Percentiles rank a stretch among this genome's conserved stretches.
These are phyloP conservation scores for Temnothorax longispinosus DNA, from an alignment of 1,140 invertebrate genomes.

Conservation along the genomic window DNA sequence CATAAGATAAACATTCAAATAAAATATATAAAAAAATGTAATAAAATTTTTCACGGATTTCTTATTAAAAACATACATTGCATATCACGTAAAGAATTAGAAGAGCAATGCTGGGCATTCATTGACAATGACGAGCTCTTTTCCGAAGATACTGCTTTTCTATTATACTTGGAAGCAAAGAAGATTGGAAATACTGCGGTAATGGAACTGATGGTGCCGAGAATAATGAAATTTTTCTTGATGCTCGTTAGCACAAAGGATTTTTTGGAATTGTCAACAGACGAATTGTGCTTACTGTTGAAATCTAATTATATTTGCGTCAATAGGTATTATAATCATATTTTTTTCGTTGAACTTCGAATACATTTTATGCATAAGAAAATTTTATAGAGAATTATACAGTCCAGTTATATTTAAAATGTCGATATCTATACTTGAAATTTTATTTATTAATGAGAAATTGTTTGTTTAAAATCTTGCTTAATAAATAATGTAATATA, in stretches of 20 bases:
- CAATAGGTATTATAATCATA: slow-evolving; percentile 88
- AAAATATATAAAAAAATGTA: neutral
- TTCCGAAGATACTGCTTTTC: slow-evolving; percentile 90
- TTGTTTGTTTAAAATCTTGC: neutral
- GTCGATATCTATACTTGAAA: neutral
- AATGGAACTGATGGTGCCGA: slow-evolving; percentile 90
- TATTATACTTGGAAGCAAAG: slow-evolving; percentile 88
- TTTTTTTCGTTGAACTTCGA: neutral
- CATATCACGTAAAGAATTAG: slow-evolving; percentile 86
- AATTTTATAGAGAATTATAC: slow-evolving; percentile 1
- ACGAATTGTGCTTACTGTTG: slow-evolving; percentile 88
- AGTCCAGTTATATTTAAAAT: neutral
- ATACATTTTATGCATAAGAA: slow-evolving; percentile 15
- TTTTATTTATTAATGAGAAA: neutral
- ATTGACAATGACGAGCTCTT: slow-evolving; percentile 89
- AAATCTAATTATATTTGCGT: slow-evolving; percentile 90
- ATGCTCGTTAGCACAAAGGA: slow-evolving; percentile 90
- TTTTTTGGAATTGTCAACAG: slow-evolving; percentile 88
- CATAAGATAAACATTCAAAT: neutral
- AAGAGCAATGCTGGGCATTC: slow-evolving; percentile 91
- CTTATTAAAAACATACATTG: slow-evolving; percentile 1
- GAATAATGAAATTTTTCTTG: slow-evolving; percentile 90
- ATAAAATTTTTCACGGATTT: neutral
- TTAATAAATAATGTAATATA: neutral
- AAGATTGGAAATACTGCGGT: slow-evolving; percentile 86